phyloP scores from a whole-genome alignment of 2,888 invertebrate species.

The Scrobipalpa costella region DNA sequence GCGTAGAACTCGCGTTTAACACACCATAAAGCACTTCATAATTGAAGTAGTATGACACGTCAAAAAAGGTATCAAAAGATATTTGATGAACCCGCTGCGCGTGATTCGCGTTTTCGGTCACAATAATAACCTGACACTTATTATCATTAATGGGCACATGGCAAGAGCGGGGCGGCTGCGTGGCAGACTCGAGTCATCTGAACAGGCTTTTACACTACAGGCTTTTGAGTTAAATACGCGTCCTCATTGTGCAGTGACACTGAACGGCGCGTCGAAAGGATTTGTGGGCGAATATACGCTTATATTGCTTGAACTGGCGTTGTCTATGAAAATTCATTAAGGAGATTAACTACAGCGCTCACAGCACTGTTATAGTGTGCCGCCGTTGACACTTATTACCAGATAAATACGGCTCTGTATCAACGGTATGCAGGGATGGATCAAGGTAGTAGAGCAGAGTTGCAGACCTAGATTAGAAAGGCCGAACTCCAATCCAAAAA shows the following conservation, averaged over 20 bases:
- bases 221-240: slow-evolving; percentile 31
- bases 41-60: no score
- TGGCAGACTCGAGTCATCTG: no score
- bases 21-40: no score
- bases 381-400: slow-evolving; percentile 43
- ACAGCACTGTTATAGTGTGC: slow-evolving; percentile 39
- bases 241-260: slow-evolving; percentile 48
- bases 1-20: no score
- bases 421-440: slow-evolving; percentile 11
- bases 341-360: slow-evolving; percentile 55
- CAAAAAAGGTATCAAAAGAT: no score
- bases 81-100: no score
- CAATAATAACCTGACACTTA: no score
- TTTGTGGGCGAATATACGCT: slow-evolving; percentile 37
- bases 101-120: no score
- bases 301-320: slow-evolving; percentile 32
- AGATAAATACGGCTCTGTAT: slow-evolving; percentile 28
- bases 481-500: no score
- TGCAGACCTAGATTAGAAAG: neutral
- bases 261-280: slow-evolving; percentile 42
- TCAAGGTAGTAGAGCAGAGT: neutral
- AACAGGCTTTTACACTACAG: neutral
- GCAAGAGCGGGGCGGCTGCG: no score
- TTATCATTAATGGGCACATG: no score
- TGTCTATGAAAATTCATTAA: slow-evolving; percentile 64